Base-by-base conservation (phyloP, 2,797 vertebrate genomes). In the Alcedo quadribrachys region DNA sequence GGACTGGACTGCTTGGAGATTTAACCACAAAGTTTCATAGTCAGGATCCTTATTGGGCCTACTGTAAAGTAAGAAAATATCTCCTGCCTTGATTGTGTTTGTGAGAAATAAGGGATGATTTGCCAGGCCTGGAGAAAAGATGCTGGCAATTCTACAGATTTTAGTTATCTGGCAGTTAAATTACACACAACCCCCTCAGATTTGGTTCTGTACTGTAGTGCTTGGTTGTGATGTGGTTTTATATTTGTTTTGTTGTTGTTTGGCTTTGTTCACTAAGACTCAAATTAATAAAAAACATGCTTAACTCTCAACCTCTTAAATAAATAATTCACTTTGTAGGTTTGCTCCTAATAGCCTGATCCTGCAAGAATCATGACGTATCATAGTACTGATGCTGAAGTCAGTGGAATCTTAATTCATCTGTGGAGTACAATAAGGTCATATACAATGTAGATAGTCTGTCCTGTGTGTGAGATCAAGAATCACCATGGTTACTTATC, bases 401-500 rank as follows among this genome's bases (percentile, higher is more conserved):
- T 51, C 60, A 32, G 22, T 20, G 48, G 24, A 81, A 54, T 35
- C 46, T 75, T 54, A n/a, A 53, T 75, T 69, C 46, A 43, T 42
- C 22, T 84, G 28, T 76, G 68, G 70, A 87, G 75, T 8, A 90
- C 78, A 86, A 70, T 55, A 89, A 90, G 88, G 70, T 92, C 78
- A 74, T 45, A 11, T 8, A 22, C 54, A 66, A 40, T 66, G 62
- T 32, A 37, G 76, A 24, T 11, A 5, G 62, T 58, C 54, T 65
- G 82, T 92, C 63, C 78, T 91, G 68, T 78, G 35, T 42, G 43
- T 3, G 40, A 92, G 85, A 87, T 87, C 81, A 92, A 45, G 81
- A 89, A 96, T 93, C 84, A 82, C 95, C 95, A 96, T 96, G 95
- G 90, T 95, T 96, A 96, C 93, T 94, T 81, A 92, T 54, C 80